Evolutionary conservation across 2,888 invertebrate species (phyloP).

Genomic region (Anagyrus pseudococci): DNA sequence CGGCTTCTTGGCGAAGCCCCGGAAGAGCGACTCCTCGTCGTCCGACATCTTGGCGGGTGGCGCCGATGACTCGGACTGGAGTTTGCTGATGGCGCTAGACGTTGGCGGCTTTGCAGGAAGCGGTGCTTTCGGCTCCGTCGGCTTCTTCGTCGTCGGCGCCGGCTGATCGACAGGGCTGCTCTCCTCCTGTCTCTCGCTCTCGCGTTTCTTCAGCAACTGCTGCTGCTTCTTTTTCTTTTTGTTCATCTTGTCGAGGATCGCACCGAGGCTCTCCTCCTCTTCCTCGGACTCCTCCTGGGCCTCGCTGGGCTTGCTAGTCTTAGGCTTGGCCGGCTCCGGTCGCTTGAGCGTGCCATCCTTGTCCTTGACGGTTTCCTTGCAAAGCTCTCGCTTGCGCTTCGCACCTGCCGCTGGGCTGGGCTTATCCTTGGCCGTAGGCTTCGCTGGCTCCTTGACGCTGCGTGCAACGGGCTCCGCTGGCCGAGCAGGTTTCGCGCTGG

Average conservation of each 20-base stretch:
- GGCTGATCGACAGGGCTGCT: not conserved
- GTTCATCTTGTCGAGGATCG: slow-evolving; percentile 60
- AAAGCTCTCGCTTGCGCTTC: slow-evolving; percentile 37
- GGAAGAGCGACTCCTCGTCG: slow-evolving; percentile 62
- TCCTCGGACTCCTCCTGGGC: slow-evolving; percentile 69
- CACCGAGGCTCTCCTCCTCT: slow-evolving; percentile 66
- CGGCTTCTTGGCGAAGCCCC: slow-evolving; percentile 56
- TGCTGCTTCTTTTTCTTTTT: slow-evolving; percentile 37
- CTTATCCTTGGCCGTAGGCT: slow-evolving; percentile 21
- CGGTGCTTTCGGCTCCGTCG: slow-evolving; percentile 2
- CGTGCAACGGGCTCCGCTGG: too few relatives aligned
- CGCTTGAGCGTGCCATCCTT: slow-evolving; percentile 20
- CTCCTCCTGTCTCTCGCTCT: slow-evolving; percentile 18
- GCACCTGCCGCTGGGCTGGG: not conserved
- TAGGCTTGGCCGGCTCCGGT: slow-evolving; percentile 15
- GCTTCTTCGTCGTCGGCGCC: not conserved
- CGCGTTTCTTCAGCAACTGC: too few relatives aligned
- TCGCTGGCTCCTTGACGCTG: slow-evolving; percentile 1
- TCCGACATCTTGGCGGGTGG: slow-evolving; percentile 57
- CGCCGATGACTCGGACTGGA: slow-evolving; percentile 8
- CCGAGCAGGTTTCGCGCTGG: too few relatives aligned
- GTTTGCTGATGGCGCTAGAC: slow-evolving; percentile 8
- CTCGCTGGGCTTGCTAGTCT: slow-evolving; percentile 8
- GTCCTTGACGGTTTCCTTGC: slow-evolving; percentile 34
- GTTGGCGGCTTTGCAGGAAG: not conserved